Evolutionary conservation across 2,113 vertebrate species (phyloP).

Genomic region (Zapus hudsonius): DNA sequence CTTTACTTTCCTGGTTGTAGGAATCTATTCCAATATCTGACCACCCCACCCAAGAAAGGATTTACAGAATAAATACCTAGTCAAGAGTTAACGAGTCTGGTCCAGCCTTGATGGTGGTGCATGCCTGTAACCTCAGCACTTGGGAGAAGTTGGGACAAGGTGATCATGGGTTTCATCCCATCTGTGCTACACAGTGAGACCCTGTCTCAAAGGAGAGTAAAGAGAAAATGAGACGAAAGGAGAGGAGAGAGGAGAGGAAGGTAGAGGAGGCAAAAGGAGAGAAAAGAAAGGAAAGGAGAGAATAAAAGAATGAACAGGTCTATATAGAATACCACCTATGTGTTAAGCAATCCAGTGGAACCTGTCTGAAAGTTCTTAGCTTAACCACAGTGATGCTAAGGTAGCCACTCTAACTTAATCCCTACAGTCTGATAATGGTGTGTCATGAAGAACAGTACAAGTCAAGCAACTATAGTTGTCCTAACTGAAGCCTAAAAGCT

Average conservation of each 20-base stretch:
- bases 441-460: not conserved
- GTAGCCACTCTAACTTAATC: not conserved
- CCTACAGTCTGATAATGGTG: not conserved
- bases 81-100: not conserved
- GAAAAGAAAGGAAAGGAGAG: too few relatives aligned
- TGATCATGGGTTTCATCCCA: not conserved
- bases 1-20: constrained; percentile 15
- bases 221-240: not conserved
- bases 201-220: not conserved
- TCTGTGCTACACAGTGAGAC: not conserved
- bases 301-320: not conserved
- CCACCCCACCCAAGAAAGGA: constrained; percentile 11
- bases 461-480: not conserved
- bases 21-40: constrained; percentile 1
- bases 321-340: not conserved
- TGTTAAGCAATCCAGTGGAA: constrained; percentile 34
- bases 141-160: not conserved
- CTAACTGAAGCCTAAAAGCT: not conserved
- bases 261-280: too few relatives aligned
- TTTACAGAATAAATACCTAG: constrained; percentile 36
- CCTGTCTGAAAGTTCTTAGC: constrained; percentile 12
- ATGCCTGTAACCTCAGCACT: not conserved
- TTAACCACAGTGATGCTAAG: not conserved
- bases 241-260: too few relatives aligned
- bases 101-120: not conserved